Evolutionary conservation across 2,888 invertebrate species (phyloP).

Genomic region (Acrobasis suavella): DNA sequence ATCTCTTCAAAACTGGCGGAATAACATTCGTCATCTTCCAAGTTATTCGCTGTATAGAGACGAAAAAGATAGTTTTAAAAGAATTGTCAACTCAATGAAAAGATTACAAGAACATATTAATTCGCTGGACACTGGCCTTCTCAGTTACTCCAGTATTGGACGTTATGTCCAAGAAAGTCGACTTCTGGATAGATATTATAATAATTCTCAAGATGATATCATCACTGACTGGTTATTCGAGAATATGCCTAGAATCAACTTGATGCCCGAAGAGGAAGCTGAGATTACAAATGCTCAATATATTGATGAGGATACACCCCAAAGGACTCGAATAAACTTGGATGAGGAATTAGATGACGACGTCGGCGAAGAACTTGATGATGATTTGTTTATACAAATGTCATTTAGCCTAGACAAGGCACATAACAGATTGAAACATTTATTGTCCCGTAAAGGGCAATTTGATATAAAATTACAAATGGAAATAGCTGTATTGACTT

Average conservation of each 20-base stretch:
- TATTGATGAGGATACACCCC: slow-evolving; percentile 3
- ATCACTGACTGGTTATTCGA: slow-evolving; percentile 59
- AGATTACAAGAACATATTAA: slow-evolving; percentile 44
- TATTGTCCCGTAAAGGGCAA: slow-evolving; percentile 27
- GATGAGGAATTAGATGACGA: slow-evolving; percentile 19
- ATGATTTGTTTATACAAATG: slow-evolving; percentile 30
- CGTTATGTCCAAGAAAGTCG: slow-evolving; percentile 36
- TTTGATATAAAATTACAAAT: slow-evolving; percentile 30
- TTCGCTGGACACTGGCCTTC: slow-evolving; percentile 48
- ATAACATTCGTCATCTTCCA: slow-evolving; percentile 20
- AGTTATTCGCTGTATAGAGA: slow-evolving; percentile 38
- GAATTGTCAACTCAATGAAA: slow-evolving; percentile 41
- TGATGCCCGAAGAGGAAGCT: not conserved
- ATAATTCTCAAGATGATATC: slow-evolving; percentile 37
- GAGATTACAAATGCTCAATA: not conserved
- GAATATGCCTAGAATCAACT: slow-evolving; percentile 23
- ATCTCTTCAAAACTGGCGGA: slow-evolving; percentile 63
- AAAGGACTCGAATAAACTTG: slow-evolving; percentile 2
- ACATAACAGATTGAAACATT: slow-evolving; percentile 35
- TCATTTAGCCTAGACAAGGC: slow-evolving; percentile 44
- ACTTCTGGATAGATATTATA: slow-evolving; percentile 40
- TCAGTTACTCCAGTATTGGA: slow-evolving; percentile 37
- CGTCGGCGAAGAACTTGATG: slow-evolving; percentile 22
- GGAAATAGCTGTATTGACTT: slow-evolving; percentile 34
- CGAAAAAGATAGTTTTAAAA: slow-evolving; percentile 43